Evolutionary conservation across 2,888 invertebrate species (phyloP), one percentile per base, ranked within the genome.

Genomic region (Agonum fuliginosum): DNA sequence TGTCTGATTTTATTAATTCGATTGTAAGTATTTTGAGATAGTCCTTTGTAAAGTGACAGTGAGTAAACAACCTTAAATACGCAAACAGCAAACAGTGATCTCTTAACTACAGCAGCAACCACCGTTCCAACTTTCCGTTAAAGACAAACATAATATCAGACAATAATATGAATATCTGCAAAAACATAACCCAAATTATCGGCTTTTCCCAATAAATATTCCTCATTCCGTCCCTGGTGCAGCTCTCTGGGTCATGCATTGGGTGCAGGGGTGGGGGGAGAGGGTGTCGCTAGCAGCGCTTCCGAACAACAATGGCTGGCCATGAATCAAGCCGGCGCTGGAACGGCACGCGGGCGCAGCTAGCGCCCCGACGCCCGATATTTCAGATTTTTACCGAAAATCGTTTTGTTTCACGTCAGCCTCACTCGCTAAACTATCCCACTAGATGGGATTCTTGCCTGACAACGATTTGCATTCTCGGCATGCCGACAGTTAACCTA

Each of bases 371-470:
- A 48, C 1, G 10, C 4, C 48, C 37, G 67, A 67, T 67, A 67
- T 67, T 67, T 67, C 67, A 67, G 67, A 67, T 67, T 67, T 67
- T 67, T 67, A 41, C 67, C 67, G 20, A 12, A 12, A 41, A 41
- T 0, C 67, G 67, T 37, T 67, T 67, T 67, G 67, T 67, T 67
- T 67, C 43, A 20, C 37, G 67, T 43, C 43, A 41, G 67, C 43
- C 19, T 19, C 34, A 62, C 34, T 4, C 62, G 62, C 62, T 20
- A 20, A 54, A 54, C 54, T 54, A 54, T 54, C 54, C 54, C 54
- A 54, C 54, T 54, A 46, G 14, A 54, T 22, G 22, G 20, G 12
- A 20, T 22, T 6, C 20, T 22, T 20, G 54, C 54, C 12, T 22
- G 22, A n/a, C 54, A 12, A n/a, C 54, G 22, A 54, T 22, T 54